A percentile compares a stretch with the other conserved stretches of the same genome.
Evolutionary conservation across 1,140 invertebrate genomes (phyloP).

Genomic region (Camponotus vicinus): DNA sequence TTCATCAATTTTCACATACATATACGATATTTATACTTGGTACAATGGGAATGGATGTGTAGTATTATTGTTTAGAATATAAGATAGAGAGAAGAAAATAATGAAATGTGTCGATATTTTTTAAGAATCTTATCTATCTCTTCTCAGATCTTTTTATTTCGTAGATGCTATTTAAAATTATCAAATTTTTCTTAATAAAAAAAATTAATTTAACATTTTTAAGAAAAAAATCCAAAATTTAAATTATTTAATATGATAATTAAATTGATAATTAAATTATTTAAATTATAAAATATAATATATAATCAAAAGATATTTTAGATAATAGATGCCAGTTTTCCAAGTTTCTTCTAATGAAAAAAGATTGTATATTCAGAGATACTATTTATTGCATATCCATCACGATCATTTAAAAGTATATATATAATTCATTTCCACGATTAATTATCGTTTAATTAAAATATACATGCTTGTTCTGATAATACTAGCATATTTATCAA

Average conservation of each 20-base stretch:
- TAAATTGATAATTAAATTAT: too few species aligned
- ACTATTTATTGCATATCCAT: background rate
- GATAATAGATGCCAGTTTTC: too few species aligned
- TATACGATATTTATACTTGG: background rate
- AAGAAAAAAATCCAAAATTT: too few species aligned
- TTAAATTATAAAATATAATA: too few species aligned
- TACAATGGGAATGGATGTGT: background rate
- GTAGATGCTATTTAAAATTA: background rate
- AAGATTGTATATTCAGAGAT: background rate
- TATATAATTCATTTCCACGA: constrained; percentile 17
- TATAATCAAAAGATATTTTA: too few species aligned
- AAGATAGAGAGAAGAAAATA: background rate
- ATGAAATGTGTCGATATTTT: background rate
- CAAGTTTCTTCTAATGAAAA: background rate
- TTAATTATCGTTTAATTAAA: constrained; percentile 27
- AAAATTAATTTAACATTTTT: too few species aligned
- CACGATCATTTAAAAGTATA: background rate
- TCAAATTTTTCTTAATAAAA: too few species aligned
- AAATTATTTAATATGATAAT: too few species aligned
- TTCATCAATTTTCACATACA: background rate
- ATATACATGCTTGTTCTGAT: background rate
- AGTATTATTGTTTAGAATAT: background rate
- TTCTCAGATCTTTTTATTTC: too few species aligned
- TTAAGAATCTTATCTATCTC: background rate
- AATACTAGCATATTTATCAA: background rate